These are phyloP conservation scores for Calliphora vomitoria DNA, from an alignment of 2,888 invertebrate species.

Conservation along the genomic window DNA sequence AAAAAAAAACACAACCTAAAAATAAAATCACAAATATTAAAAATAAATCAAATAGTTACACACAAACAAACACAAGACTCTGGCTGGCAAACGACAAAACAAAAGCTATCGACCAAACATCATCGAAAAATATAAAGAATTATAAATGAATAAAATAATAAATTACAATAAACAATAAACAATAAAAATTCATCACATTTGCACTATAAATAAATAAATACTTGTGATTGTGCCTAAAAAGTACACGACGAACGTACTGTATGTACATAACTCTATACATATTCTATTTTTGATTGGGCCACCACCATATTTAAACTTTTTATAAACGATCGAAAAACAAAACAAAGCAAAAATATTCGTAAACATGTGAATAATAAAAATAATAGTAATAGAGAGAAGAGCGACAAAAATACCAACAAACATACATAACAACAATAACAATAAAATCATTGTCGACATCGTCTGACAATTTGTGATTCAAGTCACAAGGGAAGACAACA, in stretches of 20 bases:
- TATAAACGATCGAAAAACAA: background rate
- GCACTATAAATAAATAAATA: slow-evolving; percentile 2
- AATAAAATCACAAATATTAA: slow-evolving; percentile 36
- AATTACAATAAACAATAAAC: slow-evolving; percentile 44
- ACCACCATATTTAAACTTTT: slow-evolving; percentile 5
- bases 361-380: slow-evolving; percentile 2
- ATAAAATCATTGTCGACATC: slow-evolving; percentile 55
- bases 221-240: background rate
- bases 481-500: slow-evolving; percentile 71
- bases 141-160: slow-evolving; percentile 36
- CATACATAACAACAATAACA: slow-evolving; percentile 22
- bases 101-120: background rate
- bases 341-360: slow-evolving; percentile 7
- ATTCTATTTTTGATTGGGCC: slow-evolving; percentile 21
- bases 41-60: slow-evolving; percentile 4
- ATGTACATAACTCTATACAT: background rate
- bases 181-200: slow-evolving; percentile 34
- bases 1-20: slow-evolving; percentile 24
- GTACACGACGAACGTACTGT: background rate
- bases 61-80: background rate
- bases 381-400: background rate
- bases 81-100: background rate
- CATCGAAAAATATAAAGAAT: background rate
- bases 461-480: slow-evolving; percentile 66
- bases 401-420: slow-evolving; percentile 8